Percentiles rank a stretch among this genome's conserved stretches.
phyloP scores from a whole-genome alignment of 1,140 invertebrate genomes.

The Myzus persicae region DNA sequence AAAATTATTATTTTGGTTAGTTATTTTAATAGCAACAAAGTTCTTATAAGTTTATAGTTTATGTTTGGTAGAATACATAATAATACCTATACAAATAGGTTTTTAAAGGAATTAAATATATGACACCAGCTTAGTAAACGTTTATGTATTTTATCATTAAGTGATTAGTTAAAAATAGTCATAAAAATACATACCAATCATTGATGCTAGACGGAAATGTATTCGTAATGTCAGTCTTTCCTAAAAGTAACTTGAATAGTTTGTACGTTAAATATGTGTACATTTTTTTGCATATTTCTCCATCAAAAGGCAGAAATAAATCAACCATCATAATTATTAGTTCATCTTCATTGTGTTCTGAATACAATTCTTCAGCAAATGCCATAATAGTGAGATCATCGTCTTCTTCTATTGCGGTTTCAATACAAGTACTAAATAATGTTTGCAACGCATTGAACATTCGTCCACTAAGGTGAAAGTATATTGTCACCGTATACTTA shows the following conservation, averaged over 20 bases:
- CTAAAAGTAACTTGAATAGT: constrained; percentile 23
- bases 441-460: constrained; percentile 9
- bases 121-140: too few species aligned
- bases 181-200: constrained; percentile 24
- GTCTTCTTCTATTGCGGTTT: neutral
- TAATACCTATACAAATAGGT: too few species aligned
- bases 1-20: neutral
- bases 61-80: too few species aligned
- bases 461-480: neutral
- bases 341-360: neutral
- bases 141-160: neutral
- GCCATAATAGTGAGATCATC: neutral
- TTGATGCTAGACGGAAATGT: neutral
- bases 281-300: neutral
- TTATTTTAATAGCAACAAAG: neutral
- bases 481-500: neutral
- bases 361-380: constrained; percentile 33
- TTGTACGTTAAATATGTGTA: constrained; percentile 19
- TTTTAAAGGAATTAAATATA: too few species aligned
- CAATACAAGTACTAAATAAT: constrained; percentile 27
- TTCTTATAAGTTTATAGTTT: too few species aligned
- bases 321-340: neutral
- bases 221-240: neutral
- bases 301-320: constrained; percentile 27
- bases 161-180: too few species aligned